Conservation (phyloP, 92 coral and sea anemone genomes). For the Pocillopora grandis region DNA sequence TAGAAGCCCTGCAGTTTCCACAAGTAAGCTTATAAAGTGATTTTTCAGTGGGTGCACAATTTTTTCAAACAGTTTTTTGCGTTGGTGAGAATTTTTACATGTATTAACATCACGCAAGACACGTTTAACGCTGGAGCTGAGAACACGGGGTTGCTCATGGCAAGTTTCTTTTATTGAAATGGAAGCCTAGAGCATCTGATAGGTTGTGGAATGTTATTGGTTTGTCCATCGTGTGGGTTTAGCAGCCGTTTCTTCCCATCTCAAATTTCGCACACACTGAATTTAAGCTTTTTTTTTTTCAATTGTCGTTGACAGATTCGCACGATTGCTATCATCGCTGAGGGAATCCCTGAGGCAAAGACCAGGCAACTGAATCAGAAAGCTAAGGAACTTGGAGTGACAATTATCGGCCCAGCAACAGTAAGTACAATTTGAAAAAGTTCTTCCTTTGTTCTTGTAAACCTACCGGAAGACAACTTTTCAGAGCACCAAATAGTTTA, state of each 20-base stretch:
- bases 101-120: too few species aligned
- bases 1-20: conserved; percentile 87
- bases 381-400: conserved; percentile 79
- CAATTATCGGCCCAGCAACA: conserved; percentile 97
- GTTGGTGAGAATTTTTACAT: too few species aligned
- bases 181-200: neutral
- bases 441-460: neutral
- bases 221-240: too few species aligned
- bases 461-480: neutral
- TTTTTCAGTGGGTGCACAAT: too few species aligned
- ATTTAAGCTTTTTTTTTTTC: too few species aligned
- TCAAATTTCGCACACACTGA: too few species aligned
- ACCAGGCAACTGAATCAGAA: conserved; percentile 80
- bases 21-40: conserved; percentile 51
- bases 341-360: conserved; percentile 98
- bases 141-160: too few species aligned
- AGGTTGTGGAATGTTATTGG: neutral
- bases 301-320: conserved; percentile 68
- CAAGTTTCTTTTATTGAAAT: neutral
- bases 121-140: too few species aligned
- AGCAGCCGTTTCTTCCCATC: too few species aligned
- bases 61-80: too few species aligned
- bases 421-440: conserved; percentile 37
- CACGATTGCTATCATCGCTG: conserved; percentile 95
- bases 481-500: neutral